Conservation (phyloP, 2,888 invertebrate species). For the Lissocephala sabroskyi region DNA sequence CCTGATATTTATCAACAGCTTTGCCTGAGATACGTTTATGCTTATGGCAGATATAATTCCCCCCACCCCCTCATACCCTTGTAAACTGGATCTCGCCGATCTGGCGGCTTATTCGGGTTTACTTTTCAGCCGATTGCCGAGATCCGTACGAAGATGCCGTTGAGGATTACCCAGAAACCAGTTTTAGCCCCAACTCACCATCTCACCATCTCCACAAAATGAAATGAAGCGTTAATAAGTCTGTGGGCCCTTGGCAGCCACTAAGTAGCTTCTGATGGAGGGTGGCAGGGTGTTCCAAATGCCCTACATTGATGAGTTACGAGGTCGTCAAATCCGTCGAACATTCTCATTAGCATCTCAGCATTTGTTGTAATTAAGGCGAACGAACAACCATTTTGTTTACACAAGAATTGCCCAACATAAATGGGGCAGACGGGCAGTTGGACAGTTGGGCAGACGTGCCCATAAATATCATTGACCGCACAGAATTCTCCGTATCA, state of each 20-base stretch:
- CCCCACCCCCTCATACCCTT: too few species aligned
- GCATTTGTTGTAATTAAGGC: conserved; percentile 48
- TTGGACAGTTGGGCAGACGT: conserved; percentile 7
- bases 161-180: conserved; percentile 30
- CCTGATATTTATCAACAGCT: conserved; percentile 25
- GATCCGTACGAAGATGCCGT: too few species aligned
- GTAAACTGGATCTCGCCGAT: too few species aligned
- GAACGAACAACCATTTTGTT: conserved; percentile 6
- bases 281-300: too few species aligned
- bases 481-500: conserved; percentile 33
- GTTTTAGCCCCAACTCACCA: conserved; percentile 25
- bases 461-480: conserved; percentile 22
- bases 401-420: not conserved
- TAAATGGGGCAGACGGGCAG: too few species aligned
- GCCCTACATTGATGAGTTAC: conserved; percentile 8
- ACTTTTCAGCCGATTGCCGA: too few species aligned
- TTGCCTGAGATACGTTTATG: conserved; percentile 16
- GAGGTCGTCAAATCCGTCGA: conserved; percentile 24
- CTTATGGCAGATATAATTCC: not conserved
- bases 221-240: conserved; percentile 62
- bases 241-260: conserved; percentile 25
- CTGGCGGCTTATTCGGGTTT: too few species aligned
- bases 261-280: conserved; percentile 31
- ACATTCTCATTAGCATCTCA: conserved; percentile 26
- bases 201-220: conserved; percentile 14